These are phyloP conservation scores for Bombus impatiens DNA, from an alignment of 1,140 invertebrate genomes.

Conservation along the genomic window DNA sequence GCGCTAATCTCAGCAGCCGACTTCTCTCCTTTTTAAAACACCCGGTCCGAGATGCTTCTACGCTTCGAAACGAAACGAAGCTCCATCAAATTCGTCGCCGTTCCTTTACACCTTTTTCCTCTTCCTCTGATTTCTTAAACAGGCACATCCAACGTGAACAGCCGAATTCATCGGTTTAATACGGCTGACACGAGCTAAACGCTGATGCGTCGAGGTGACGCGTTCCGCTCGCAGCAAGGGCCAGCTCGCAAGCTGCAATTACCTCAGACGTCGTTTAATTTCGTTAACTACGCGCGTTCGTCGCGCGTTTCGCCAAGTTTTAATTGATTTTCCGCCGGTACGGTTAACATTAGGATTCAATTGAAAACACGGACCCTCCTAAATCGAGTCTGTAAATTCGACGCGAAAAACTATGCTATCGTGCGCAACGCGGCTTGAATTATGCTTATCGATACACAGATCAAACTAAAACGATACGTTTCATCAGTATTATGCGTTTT, in stretches of 20 bases:
- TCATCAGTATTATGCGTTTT: background rate
- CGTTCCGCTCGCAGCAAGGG: background rate
- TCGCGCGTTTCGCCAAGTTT: constrained; percentile 30
- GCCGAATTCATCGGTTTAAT: background rate
- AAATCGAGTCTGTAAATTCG: constrained; percentile 39
- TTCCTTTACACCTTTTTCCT: background rate
- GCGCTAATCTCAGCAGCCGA: constrained; percentile 31
- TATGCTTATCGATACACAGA: constrained; percentile 11
- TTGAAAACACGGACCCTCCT: constrained; percentile 19
- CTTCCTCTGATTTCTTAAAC: background rate
- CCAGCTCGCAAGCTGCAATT: constrained; percentile 23
- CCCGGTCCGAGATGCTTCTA: background rate
- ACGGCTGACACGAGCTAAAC: background rate
- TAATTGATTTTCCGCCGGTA: constrained; percentile 48
- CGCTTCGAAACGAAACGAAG: background rate
- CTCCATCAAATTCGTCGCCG: constrained; percentile 16
- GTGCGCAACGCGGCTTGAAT: background rate
- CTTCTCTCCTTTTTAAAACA: constrained; percentile 23
- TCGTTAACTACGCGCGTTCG: constrained; percentile 37
- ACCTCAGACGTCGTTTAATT: constrained; percentile 47
- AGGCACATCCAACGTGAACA: background rate
- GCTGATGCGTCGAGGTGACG: background rate
- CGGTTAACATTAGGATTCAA: constrained; percentile 46
- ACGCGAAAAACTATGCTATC: constrained; percentile 12
- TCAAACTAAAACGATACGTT: background rate